Base-by-base conservation (phyloP, 2,113 vertebrate species). In the Dryoscopus gambensis region DNA sequence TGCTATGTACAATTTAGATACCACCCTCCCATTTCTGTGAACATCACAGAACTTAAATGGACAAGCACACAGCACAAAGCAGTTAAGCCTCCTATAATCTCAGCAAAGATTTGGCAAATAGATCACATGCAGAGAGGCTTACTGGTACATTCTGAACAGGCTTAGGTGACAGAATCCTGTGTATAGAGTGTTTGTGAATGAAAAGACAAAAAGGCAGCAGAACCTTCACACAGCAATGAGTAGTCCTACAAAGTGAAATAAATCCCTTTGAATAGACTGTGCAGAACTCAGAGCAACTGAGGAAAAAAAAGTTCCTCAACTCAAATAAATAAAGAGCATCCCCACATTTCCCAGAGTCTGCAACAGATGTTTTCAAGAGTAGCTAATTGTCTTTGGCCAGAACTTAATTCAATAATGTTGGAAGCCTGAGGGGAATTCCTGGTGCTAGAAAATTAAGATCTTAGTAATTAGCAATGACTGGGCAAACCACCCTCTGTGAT, bases 401-500 rank as follows among this genome's bases (percentile, higher is more conserved):
- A 68, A 95, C 85, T 78, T 96, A 92, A 95, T 84, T 97, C 83
- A 92, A 39, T 96, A 92, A 90, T 31, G 56, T 35, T 75, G 65
- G 37, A 85, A 63, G 69, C 76, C 75, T 93, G 93, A 84, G 69
- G 50, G 73, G 76, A 90, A 80, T 96, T 92, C 87, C 93, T 69
- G 40, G 46, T 20, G 44, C 31, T 75, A 87, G 31, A 78, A 94
- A 91, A 92, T 95, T 68, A 95, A 97, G 71, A 97, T 74, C 44
- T 87, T 91, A 33, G 75, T 95, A 96, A 97, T 97, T 96, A 95
- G 79, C 78, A 80, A 70, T 46, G 85, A 89, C 95, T 87, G 46
- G 76, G 68, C 85, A 93, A 97, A 67, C 84, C 79, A 95, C 92
- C 80, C 79, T 76, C 56, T 6, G 63, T 30, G 82, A 94, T 92